A percentile compares a stretch with the other conserved stretches of the same genome.
Conservation (phyloP, 2,113 vertebrate genomes). For the Trichomycterus rosablanca region DNA sequence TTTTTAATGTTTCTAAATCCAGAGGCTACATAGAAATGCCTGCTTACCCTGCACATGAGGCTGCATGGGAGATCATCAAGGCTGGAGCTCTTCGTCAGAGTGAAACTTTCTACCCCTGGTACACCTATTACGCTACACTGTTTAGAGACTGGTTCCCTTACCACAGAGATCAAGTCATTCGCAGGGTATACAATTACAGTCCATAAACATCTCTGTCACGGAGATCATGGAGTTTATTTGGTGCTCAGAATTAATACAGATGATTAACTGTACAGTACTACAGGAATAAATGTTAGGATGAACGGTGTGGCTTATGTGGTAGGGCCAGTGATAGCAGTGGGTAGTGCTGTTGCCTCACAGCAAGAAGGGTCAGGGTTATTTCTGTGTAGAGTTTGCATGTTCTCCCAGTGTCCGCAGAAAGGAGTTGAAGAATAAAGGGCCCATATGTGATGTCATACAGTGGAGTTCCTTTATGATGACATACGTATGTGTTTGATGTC, state of each 20-base stretch:
- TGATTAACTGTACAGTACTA: background rate
- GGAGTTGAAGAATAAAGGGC: too few species aligned
- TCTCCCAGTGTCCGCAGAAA: too few species aligned
- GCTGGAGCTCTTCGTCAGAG: conserved; percentile 58
- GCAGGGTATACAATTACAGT: conserved; percentile 59
- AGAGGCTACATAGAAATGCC: conserved; percentile 60
- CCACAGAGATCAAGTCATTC: conserved; percentile 52
- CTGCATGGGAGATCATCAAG: conserved; percentile 71
- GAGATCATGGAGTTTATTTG: background rate
- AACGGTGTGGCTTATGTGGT: too few species aligned
- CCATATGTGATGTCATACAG: too few species aligned
- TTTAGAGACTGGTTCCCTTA: conserved; percentile 65
- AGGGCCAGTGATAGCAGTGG: too few species aligned
- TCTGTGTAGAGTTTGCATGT: too few species aligned
- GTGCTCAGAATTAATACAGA: background rate
- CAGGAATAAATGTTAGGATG: too few species aligned
- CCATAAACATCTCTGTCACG: conserved; percentile 50
- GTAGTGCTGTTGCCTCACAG: too few species aligned
- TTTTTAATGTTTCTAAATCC: conserved; percentile 31
- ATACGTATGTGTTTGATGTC: too few species aligned
- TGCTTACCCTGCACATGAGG: conserved; percentile 68
- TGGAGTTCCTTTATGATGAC: too few species aligned
- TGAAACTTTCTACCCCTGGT: conserved; percentile 75
- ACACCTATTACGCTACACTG: conserved; percentile 45
- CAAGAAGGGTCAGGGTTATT: too few species aligned